Conservation (phyloP, 2,888 invertebrate genomes). For the Drosophila anomalata region DNA sequence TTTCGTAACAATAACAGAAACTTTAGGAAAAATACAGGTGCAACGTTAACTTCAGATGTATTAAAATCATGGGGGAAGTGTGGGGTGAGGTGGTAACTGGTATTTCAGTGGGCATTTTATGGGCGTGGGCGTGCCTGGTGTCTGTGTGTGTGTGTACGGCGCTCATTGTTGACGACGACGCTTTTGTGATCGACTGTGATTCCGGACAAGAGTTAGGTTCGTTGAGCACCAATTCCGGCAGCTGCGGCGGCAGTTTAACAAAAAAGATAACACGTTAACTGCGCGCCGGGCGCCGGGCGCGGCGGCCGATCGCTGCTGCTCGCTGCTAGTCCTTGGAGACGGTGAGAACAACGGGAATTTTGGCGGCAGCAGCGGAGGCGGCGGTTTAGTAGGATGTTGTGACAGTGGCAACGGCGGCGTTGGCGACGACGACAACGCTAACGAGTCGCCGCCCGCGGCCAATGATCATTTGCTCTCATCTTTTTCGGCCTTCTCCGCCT, state of each 20-base stretch:
- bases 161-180: conserved; percentile 6
- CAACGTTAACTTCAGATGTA: conserved; percentile 4
- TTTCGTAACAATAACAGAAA: conserved; percentile 21
- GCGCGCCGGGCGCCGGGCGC: conserved; percentile 25
- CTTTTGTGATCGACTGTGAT: conserved; percentile 29
- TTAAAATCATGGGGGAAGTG: conserved; percentile 5
- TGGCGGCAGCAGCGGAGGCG: conserved; percentile 16
- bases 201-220: conserved; percentile 37
- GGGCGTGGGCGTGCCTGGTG: background rate
- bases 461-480: conserved; percentile 66
- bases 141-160: background rate
- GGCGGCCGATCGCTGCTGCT: conserved; percentile 5
- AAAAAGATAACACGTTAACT: conserved; percentile 60
- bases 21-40: conserved; percentile 5
- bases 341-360: background rate
- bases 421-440: conserved; percentile 22
- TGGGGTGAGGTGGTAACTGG: background rate
- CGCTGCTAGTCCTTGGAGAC: conserved; percentile 13
- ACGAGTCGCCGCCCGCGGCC: conserved; percentile 17
- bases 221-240: conserved; percentile 35
- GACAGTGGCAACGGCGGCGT: conserved; percentile 26
- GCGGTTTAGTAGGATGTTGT: conserved; percentile 13
- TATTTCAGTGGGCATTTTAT: background rate
- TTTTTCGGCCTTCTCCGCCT: conserved; percentile 54
- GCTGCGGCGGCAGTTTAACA: conserved; percentile 55